Conservation (phyloP, 1,140 invertebrate genomes). For the Coptotermes formosanus region DNA sequence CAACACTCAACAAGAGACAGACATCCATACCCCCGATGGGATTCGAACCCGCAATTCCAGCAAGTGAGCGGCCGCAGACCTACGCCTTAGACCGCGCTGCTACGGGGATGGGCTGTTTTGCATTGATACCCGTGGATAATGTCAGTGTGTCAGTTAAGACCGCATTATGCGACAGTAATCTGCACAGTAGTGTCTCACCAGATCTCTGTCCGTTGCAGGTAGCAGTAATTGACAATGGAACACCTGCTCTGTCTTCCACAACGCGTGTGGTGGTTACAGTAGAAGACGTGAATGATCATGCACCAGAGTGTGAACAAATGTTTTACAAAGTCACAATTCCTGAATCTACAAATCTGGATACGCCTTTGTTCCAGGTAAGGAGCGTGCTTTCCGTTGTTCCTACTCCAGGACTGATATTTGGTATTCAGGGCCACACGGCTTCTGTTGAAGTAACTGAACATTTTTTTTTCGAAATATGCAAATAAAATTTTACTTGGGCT, state of each 20-base stretch:
- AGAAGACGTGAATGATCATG: slow-evolving; percentile 81
- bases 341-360: slow-evolving; percentile 54
- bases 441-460: too few species aligned
- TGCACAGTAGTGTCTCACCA: background rate
- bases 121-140: too few species aligned
- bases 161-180: too few species aligned
- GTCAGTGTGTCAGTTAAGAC: too few species aligned
- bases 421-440: background rate
- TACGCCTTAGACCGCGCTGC: too few species aligned
- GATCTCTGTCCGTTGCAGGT: slow-evolving; percentile 54
- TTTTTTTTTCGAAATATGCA: too few species aligned
- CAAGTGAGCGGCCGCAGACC: too few species aligned
- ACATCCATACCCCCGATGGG: too few species aligned
- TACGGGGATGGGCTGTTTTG: too few species aligned
- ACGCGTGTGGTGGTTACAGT: slow-evolving; percentile 81
- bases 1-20: too few species aligned
- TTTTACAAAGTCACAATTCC: slow-evolving; percentile 80
- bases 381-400: background rate
- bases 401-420: background rate
- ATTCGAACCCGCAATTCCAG: too few species aligned
- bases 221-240: slow-evolving; percentile 75
- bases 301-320: slow-evolving; percentile 76
- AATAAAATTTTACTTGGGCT: too few species aligned
- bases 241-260: slow-evolving; percentile 71
- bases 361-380: slow-evolving; percentile 63